phyloP scores from a whole-genome alignment of 2,113 vertebrate species.

The Plestiodon gilberti region DNA sequence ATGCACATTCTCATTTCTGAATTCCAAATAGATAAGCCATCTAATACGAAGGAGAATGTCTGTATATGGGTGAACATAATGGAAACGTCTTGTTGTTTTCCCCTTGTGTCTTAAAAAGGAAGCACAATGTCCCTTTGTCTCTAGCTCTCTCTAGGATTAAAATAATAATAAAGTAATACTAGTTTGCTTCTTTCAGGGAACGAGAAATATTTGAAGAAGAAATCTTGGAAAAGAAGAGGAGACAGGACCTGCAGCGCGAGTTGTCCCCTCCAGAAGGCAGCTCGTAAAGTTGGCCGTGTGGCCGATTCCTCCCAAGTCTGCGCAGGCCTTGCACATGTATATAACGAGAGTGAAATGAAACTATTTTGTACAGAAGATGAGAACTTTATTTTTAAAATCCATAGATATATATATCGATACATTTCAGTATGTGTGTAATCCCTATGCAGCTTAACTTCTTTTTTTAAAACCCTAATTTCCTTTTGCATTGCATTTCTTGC shows the following conservation, averaged over 20 bases:
- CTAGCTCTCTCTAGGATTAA: background rate
- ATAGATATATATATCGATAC: background rate
- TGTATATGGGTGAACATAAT: no score
- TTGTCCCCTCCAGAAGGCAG: background rate
- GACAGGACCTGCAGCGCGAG: background rate
- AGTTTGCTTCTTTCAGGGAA: constrained; percentile 67
- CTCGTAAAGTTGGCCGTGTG: fast-evolving
- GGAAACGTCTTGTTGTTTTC: no score
- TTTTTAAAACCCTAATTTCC: no score
- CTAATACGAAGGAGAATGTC: no score
- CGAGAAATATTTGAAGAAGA: constrained; percentile 77
- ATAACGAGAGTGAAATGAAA: background rate
- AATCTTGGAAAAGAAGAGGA: constrained; percentile 69
- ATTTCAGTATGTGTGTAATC: background rate
- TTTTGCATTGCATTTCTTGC: no score
- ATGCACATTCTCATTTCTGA: no score
- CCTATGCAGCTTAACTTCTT: no score
- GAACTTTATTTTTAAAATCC: background rate
- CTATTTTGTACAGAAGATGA: constrained; percentile 5
- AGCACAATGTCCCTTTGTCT: background rate
- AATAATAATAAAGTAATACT: no score
- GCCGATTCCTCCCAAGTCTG: fast-evolving
- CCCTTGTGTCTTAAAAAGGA: background rate
- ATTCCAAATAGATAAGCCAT: no score
- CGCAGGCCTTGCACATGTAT: background rate